Base-by-base conservation (phyloP, 2,888 invertebrate species). In the Osmoderma eremita region DNA sequence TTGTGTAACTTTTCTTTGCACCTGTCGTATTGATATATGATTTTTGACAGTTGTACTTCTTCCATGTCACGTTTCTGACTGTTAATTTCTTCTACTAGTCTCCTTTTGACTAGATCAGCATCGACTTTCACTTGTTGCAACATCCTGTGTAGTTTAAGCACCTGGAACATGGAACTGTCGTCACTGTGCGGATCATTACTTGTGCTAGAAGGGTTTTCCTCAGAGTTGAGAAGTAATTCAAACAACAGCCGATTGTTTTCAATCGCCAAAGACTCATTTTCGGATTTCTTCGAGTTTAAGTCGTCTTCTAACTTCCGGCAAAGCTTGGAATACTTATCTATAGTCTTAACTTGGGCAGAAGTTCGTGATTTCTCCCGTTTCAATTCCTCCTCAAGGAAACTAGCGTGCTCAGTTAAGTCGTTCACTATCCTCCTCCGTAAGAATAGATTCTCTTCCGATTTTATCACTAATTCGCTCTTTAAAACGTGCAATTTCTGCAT, bases 401-500 rank as follows among this genome's bases (percentile, higher is more conserved):
- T 45, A 2, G 41, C 15, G 30, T 61, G 36, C 30, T 61, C 45
- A 8, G 45, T 61, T n/a, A 61, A 24, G 22, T 45, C 58, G 12
- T 61, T 18, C 30, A 45, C 18, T 17, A 45, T 30, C 45, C 58
- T 24, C 2, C 6, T 24, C 36, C 58, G 13, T 8, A 61, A 15
- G 30, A 45, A 45, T 5, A 45, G 45, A 13, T 22, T 61, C 45
- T 61, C 58, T 45, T 45, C 45, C n/a, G 58, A 45, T 45, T 53
- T 45, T 1, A 17, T 30, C 6, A 61, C 42, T 17, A 24, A 30
- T 18, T 45, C 45, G 6, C 15, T 3, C 18, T 61, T 42, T 17
- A 61, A 15, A 3, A 36, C 6, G 3, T 30, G 4, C 45, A 24
- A 12, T 24, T 61, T 22, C 4, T 30, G 17, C 4, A 61, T 24